These are phyloP conservation scores for Platichthys stellatus DNA, from an alignment of 2,113 vertebrate species.

Conservation along the genomic window DNA sequence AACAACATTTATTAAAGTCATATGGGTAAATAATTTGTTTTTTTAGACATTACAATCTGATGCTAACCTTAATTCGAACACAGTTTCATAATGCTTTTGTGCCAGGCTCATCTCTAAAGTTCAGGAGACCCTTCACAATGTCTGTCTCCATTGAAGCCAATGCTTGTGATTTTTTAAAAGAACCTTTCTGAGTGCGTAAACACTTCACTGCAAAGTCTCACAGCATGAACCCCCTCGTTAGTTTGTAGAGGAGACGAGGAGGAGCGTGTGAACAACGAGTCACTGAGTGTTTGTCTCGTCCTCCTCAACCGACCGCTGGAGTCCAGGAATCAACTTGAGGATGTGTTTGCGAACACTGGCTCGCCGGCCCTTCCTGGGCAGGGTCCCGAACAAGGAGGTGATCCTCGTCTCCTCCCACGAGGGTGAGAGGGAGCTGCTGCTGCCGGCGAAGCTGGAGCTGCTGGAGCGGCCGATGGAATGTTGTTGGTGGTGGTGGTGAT, in stretches of 20 bases:
- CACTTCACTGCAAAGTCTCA: conserved; percentile 18
- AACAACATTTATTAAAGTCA: conserved; percentile 8
- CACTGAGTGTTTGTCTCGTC: conserved; percentile 80
- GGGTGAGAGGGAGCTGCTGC: conserved; percentile 84
- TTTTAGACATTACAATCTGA: conserved; percentile 8
- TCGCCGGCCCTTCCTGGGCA: conserved; percentile 87
- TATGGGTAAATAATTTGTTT: conserved; percentile 26
- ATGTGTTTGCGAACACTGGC: conserved; percentile 88
- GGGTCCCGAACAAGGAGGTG: conserved; percentile 87
- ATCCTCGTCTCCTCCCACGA: conserved; percentile 80
- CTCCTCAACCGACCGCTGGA: conserved; percentile 91
- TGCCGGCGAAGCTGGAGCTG: conserved; percentile 88
- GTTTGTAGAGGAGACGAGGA: background rate
- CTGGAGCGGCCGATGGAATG: conserved; percentile 72
- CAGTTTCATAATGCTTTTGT: conserved; percentile 67
- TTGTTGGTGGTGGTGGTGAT: conserved; percentile 65
- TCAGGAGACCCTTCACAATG: background rate
- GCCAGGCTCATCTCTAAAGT: background rate
- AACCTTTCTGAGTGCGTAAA: background rate
- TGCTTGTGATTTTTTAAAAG: background rate
- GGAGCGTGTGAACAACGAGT: conserved; percentile 6
- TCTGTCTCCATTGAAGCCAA: conserved; percentile 22
- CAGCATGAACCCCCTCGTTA: background rate
- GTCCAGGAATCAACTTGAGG: conserved; percentile 90
- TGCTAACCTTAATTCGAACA: conserved; percentile 37